Evolutionary conservation across 2,797 vertebrate genomes (phyloP).

Genomic region (Sorex maritimensis): DNA sequence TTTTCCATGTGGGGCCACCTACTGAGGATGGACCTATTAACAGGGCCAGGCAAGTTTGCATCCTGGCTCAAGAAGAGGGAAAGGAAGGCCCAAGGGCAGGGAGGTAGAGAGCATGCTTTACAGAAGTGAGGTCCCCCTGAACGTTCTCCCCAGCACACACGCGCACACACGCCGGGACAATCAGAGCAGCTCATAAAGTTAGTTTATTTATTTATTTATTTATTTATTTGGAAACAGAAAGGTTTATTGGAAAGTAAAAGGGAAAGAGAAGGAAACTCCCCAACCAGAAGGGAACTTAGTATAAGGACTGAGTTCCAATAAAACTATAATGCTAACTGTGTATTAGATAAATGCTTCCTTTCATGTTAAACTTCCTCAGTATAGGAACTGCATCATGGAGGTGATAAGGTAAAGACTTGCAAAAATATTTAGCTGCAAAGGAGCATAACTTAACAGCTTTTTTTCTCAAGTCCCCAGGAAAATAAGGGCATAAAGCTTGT

Average conservation of each 20-base stretch:
- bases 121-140: too few species aligned
- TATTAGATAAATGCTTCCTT: neutral
- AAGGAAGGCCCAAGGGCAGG: neutral
- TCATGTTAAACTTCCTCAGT: neutral
- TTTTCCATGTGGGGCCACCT: neutral
- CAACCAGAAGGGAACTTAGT: too few species aligned
- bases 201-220: too few species aligned
- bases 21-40: too few species aligned
- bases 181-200: neutral
- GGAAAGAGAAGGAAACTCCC: too few species aligned
- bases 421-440: conserved; percentile 26
- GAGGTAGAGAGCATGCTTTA: neutral
- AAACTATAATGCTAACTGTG: neutral
- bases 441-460: too few species aligned
- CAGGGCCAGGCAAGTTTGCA: neutral
- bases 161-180: too few species aligned
- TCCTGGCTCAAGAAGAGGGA: neutral
- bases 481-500: neutral
- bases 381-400: neutral
- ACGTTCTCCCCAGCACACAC: neutral
- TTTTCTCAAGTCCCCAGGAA: neutral
- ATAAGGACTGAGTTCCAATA: too few species aligned
- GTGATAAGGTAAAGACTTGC: neutral
- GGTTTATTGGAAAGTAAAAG: too few species aligned
- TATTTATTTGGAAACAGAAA: too few species aligned